Base-by-base conservation (phyloP, 2,888 invertebrate species). In the Onchidella celtica region DNA sequence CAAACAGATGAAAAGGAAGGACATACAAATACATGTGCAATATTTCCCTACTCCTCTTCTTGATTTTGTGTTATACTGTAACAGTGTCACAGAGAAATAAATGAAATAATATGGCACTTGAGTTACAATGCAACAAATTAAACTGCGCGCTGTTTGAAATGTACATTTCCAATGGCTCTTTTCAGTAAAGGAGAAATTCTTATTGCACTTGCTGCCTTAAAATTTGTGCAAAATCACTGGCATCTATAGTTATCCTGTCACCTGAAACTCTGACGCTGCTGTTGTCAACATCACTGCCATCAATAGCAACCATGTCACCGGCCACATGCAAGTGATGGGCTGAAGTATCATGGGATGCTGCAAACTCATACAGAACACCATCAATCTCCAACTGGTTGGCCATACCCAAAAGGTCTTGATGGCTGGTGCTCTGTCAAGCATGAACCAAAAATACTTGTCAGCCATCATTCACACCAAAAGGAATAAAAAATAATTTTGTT, bases 361-460 rank as follows among this genome's bases (percentile, higher is more conserved):
- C 40, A 17, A 80, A 47, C 59, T 80, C 66, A 63, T 74, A 80
- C 38, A 80, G 55, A 2, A 80, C 80, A 14, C 80, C 80, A 69
- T 80, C 80, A 9, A 80, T 69, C 47, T 80, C 80, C 66, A 80
- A 74, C 74, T 80, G 80, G 38, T 40, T 36, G 3, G 65, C 38
- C 27, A 79, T 57, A 0, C 34, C 57, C 9, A 73, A 47, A 9
- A 73, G n/a, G 34, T 73, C 79, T 24, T 79, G 36, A 3, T 27
- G 59, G 47, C 73, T 40, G 65, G 24, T 55, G 17, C 57, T 55
- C 79, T 79, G 77, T 24, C n/a, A 11, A 24, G 38, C 34, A 36
- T 47, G 2, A 34, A 27, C 32, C 21, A 24, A 68, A 14, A 40
- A 6, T n/a, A 24, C 9, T 47, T 69, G n/a, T 6, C 11, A 6